A percentile compares a stretch with the other conserved stretches of the same genome.
Evolutionary conservation across 2,888 invertebrate species (phyloP).

Genomic region (Cabera pusaria): DNA sequence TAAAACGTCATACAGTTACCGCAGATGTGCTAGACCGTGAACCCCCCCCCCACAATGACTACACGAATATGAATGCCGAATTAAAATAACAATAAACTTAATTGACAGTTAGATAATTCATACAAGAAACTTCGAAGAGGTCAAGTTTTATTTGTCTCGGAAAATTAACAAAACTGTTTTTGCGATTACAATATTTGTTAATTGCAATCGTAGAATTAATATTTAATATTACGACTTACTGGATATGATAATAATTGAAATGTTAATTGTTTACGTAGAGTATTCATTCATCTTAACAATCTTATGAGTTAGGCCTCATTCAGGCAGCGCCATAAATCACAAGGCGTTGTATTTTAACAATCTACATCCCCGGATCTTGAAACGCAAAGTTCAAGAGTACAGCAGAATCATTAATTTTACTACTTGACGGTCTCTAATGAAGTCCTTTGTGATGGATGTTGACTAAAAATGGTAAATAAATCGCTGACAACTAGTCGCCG

Average conservation of each 20-base stretch:
- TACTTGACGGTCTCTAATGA: constrained; percentile 27
- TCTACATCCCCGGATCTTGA: constrained; percentile 25
- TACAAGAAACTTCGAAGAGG: constrained; percentile 11
- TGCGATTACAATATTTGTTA: constrained; percentile 1
- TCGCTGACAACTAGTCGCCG: too few relatives aligned
- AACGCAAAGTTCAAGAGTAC: constrained; percentile 28
- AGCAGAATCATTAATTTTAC: constrained; percentile 24
- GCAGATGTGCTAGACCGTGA: constrained; percentile 19
- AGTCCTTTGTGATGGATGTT: constrained; percentile 12
- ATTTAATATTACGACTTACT: constrained; percentile 1
- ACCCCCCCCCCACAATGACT: constrained; percentile 16
- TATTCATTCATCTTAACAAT: constrained; percentile 1
- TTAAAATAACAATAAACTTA: constrained; percentile 27
- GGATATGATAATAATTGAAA: constrained; percentile 9
- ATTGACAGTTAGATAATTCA: constrained; percentile 23
- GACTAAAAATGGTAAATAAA: constrained; percentile 18
- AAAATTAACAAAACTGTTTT: neutral
- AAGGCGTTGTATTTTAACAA: constrained; percentile 8
- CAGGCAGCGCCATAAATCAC: constrained; percentile 27
- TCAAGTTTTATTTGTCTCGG: constrained; percentile 12
- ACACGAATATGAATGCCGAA: constrained; percentile 22
- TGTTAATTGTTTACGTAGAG: too few relatives aligned
- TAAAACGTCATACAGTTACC: constrained; percentile 29
- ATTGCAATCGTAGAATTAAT: constrained; percentile 4
- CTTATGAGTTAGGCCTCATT: constrained; percentile 3